These are phyloP conservation scores for Gavialis gangeticus DNA, from an alignment of 2,113 vertebrate genomes.

Conservation along the genomic window DNA sequence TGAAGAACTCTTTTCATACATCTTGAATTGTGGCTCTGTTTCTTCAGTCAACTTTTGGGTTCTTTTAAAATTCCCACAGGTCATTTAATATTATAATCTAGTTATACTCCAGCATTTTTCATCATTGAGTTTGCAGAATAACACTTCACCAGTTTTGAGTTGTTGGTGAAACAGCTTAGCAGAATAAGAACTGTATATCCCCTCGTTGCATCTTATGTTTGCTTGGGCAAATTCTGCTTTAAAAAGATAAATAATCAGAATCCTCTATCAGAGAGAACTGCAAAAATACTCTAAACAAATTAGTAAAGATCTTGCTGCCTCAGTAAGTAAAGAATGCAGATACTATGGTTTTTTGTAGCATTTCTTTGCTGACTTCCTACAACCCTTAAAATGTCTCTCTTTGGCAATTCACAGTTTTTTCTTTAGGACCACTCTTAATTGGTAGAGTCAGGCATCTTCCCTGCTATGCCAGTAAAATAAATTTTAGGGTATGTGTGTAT, in stretches of 20 bases:
- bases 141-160: slow-evolving; percentile 61
- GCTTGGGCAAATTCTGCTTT: slow-evolving; percentile 18
- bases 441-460: neutral
- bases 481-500: neutral
- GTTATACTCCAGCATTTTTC: slow-evolving; percentile 55
- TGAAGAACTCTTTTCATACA: neutral
- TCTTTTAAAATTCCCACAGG: slow-evolving; percentile 45
- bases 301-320: neutral
- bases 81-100: slow-evolving; percentile 61
- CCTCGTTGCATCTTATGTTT: slow-evolving; percentile 28
- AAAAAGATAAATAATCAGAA: neutral
- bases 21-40: neutral
- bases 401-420: neutral
- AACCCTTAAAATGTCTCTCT: neutral
- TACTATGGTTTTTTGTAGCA: neutral
- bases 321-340: neutral
- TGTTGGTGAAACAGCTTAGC: slow-evolving; percentile 24
- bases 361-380: slow-evolving; percentile 14
- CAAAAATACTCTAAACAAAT: neutral
- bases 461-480: neutral
- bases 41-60: neutral
- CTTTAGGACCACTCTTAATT: neutral
- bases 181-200: slow-evolving; percentile 33
- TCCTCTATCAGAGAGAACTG: slow-evolving; percentile 43
- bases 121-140: slow-evolving; percentile 51